Evolutionary conservation across 2,113 vertebrate genomes (phyloP).

Genomic region (Hypanus sabinus): DNA sequence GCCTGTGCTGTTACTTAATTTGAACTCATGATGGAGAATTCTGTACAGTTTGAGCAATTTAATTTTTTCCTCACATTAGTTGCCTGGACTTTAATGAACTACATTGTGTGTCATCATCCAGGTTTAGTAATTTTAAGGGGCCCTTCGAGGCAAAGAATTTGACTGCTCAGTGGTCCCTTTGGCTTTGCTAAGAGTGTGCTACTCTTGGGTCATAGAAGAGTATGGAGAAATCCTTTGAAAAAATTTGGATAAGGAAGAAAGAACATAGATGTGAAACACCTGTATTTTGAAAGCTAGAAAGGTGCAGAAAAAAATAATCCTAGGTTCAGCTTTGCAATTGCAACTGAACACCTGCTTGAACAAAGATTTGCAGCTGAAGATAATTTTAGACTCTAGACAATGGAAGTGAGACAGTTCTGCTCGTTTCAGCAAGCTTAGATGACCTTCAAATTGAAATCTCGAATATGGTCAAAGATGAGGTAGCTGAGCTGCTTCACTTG

Average conservation of each 20-base stretch:
- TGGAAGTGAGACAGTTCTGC: conserved; percentile 2
- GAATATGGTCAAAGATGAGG: neutral
- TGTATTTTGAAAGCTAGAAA: neutral
- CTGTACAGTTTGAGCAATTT: neutral
- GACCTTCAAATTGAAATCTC: conserved; percentile 5
- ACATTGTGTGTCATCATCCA: neutral
- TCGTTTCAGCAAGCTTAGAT: neutral
- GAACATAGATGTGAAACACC: neutral
- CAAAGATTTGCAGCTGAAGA: neutral
- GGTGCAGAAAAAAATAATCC: neutral
- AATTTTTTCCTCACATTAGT: neutral
- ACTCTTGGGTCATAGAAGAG: neutral
- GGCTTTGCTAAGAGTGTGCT: no score
- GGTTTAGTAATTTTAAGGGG: neutral
- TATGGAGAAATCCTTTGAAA: neutral
- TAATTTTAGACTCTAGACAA: neutral
- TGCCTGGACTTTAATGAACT: neutral
- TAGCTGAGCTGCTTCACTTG: neutral
- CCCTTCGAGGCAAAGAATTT: neutral
- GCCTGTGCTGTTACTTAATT: neutral
- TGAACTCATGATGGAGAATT: neutral
- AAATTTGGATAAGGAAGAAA: neutral
- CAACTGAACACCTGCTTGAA: neutral
- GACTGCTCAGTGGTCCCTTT: neutral
- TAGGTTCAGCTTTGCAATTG: neutral